Conservation (phyloP, 1,140 invertebrate species). For the Leucophenga varia region DNA sequence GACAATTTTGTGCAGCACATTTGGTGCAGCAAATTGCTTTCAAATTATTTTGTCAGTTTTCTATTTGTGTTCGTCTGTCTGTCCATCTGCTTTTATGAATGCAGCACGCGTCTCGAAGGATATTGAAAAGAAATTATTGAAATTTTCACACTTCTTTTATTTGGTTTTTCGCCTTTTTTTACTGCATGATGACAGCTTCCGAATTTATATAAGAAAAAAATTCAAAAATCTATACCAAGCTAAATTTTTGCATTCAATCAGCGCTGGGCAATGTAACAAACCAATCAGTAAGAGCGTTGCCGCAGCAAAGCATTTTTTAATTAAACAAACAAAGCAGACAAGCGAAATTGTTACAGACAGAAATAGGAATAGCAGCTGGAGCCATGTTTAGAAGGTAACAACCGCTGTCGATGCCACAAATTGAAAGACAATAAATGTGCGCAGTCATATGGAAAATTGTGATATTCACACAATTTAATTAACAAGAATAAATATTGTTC, state of each 20-base stretch:
- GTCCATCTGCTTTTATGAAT: conserved; percentile 24
- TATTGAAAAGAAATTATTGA: conserved; percentile 49
- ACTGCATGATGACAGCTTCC: too few species aligned
- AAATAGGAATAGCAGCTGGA: too few species aligned
- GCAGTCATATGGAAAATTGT: conserved; percentile 56
- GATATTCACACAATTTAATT: conserved; percentile 57
- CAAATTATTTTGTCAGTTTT: conserved; percentile 52
- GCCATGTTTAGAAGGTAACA: conserved; percentile 25
- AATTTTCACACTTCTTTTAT: conserved; percentile 41
- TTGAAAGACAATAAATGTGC: conserved; percentile 55
- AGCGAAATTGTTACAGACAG: too few species aligned
- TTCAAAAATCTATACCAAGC: too few species aligned
- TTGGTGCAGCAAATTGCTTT: conserved; percentile 45
- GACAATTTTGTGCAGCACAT: conserved; percentile 30
- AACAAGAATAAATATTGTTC: conserved; percentile 57
- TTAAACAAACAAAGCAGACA: too few species aligned
- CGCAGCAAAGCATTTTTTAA: too few species aligned
- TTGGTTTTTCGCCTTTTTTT: too few species aligned
- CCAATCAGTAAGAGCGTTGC: too few species aligned
- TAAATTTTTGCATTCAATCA: too few species aligned
- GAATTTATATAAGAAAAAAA: too few species aligned
- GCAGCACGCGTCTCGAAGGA: conserved; percentile 39
- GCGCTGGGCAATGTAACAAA: too few species aligned
- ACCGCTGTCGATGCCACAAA: too few species aligned
- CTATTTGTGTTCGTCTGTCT: background rate